Conservation (phyloP, 2,888 invertebrate species). For the Cactoblastis cactorum region DNA sequence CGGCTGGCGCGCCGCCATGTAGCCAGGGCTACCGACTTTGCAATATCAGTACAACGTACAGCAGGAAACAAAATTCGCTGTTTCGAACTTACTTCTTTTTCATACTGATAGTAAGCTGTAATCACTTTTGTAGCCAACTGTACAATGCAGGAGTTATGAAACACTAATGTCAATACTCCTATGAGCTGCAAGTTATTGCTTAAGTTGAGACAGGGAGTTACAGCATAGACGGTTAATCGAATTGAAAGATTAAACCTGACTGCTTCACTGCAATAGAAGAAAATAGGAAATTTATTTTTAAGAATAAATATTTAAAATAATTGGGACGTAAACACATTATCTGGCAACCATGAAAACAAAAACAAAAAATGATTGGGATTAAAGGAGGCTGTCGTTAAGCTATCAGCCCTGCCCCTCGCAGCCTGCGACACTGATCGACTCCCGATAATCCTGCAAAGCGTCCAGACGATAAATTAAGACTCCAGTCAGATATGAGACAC, state of each 20-base stretch:
- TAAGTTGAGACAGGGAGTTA: neutral
- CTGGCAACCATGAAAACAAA: too few relatives aligned
- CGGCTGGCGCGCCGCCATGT: conserved; percentile 24
- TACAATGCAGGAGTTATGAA: conserved; percentile 1
- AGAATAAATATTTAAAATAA: too few relatives aligned
- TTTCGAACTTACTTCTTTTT: neutral
- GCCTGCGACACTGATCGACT: conserved; percentile 15
- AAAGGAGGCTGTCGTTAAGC: too few relatives aligned
- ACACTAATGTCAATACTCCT: neutral
- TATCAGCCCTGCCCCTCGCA: neutral
- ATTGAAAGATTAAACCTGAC: too few relatives aligned
- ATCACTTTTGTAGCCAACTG: neutral
- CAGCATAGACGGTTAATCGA: neutral
- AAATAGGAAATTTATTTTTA: too few relatives aligned
- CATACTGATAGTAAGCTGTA: neutral
- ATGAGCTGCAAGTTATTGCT: neutral
- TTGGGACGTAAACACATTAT: too few relatives aligned
- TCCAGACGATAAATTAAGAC: conserved; percentile 18
- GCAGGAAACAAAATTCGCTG: neutral
- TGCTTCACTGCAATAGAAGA: too few relatives aligned
- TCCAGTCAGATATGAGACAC: conserved; percentile 13
- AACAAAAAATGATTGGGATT: too few relatives aligned
- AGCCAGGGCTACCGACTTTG: neutral
- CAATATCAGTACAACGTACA: neutral
- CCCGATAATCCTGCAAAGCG: conserved; percentile 17